A percentile compares a stretch with the other conserved stretches of the same genome.
These are phyloP conservation scores for Blennius ocellaris DNA, from an alignment of 2,113 vertebrate species.

Conservation along the genomic window DNA sequence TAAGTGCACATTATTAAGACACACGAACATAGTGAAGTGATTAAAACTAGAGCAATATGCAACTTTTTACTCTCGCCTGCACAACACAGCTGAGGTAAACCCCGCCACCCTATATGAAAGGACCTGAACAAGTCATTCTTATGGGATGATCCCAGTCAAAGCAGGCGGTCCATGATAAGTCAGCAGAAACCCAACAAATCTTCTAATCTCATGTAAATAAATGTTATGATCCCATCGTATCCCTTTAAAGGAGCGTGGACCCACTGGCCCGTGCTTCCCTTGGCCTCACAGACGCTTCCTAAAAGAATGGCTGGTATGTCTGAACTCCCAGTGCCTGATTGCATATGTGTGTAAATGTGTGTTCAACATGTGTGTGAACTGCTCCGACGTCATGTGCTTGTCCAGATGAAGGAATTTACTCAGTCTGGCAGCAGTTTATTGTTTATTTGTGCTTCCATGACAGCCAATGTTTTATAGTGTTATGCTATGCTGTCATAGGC, in stretches of 20 bases:
- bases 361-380: slow-evolving; percentile 19
- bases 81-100: too few relatives aligned
- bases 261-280: background rate
- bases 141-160: too few relatives aligned
- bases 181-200: background rate
- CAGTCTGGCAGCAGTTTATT: slow-evolving; percentile 10
- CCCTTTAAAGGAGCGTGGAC: background rate
- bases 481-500: slow-evolving; percentile 19
- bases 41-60: too few relatives aligned
- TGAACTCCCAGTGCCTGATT: slow-evolving; percentile 4
- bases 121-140: too few relatives aligned
- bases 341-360: slow-evolving; percentile 4
- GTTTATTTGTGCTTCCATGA: slow-evolving; percentile 29
- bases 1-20: too few relatives aligned
- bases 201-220: background rate
- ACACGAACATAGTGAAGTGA: too few relatives aligned
- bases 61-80: too few relatives aligned
- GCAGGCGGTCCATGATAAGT: too few relatives aligned
- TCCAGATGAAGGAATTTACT: slow-evolving; percentile 31
- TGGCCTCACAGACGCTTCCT: background rate
- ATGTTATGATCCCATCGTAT: background rate
- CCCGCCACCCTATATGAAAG: too few relatives aligned
- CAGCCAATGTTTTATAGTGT: slow-evolving; percentile 44
- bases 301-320: slow-evolving; percentile 29
- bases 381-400: slow-evolving; percentile 46